Evolutionary conservation across 2,113 vertebrate genomes (phyloP), one percentile per base, ranked within the genome.

Genomic region (Sinocyclocheilus anophthalmus): DNA sequence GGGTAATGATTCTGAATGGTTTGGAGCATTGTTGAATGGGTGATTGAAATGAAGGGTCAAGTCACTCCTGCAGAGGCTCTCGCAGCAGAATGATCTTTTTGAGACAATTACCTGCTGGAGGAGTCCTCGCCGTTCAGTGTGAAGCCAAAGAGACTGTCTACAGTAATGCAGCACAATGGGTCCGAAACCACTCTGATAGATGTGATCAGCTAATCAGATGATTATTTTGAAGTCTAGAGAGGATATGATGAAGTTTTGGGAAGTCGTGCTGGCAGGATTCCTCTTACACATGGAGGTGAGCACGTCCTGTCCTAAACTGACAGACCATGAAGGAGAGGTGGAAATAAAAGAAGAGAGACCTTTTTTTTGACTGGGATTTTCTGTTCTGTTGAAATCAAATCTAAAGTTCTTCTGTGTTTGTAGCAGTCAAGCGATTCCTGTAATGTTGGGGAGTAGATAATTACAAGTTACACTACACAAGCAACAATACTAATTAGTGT

Each of bases 1-100:
- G 80, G 89, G 83, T 90, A 90, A 88, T 90, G 85, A 85, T 84
- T 78, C 83, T 88, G 72, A 90, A 90, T 83, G 87, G 87, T 80
- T 37, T 84, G 73, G 63, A 86, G 78, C 55, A 69, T 76, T 82
- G 86, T 65, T 85, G 79, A 86, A 86, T 86, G 85, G 70, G 85
- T 83, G 85, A 86, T 83, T 86, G 85, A 86, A 82, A 85, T 45
- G 84, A 85, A 53, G 75, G 84, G 84, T 89, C 84, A 87, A 89
- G 79, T 80, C 76, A 73, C 59, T 26, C 18, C 73, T 22, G 50
- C 79, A 85, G 65, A 87, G 79, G 53, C 88, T 87, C 78, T 65
- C 14, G 57, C 33, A 57, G 73, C 61, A 59, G 55, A 61, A 85
- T 63, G 75, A 89, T 85, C 84, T 87, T 85, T 87, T 73, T 65